phyloP scores from a whole-genome alignment of 2,888 invertebrate species.

The Lasioglossum marginatum region DNA sequence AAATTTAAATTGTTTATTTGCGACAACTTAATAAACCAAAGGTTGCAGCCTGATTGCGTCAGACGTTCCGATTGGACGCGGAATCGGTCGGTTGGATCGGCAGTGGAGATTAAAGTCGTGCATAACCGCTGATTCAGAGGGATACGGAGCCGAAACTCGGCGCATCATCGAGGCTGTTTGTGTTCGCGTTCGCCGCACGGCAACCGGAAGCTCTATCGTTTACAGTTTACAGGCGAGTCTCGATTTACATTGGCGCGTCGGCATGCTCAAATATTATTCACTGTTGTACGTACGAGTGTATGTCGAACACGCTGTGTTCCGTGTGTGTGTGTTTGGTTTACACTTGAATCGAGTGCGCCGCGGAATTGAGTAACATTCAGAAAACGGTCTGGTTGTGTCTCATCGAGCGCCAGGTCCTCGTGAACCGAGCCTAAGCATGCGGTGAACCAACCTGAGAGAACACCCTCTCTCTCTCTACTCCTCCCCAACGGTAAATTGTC shows the following conservation, averaged over 20 bases:
- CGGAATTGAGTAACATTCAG: conserved; percentile 20
- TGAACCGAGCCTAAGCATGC: not conserved
- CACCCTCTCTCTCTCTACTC: not conserved
- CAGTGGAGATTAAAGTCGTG: not conserved
- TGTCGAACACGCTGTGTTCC: not conserved
- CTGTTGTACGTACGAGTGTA: conserved; percentile 22
- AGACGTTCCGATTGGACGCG: not conserved
- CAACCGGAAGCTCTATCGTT: conserved; percentile 34
- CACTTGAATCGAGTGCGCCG: conserved; percentile 5
- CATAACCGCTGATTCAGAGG: not conserved
- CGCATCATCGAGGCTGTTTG: conserved; percentile 12
- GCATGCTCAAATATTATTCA: conserved; percentile 43
- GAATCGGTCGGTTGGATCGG: not conserved
- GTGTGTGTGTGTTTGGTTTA: conserved; percentile 21
- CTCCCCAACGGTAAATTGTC: not conserved
- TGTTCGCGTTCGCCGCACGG: not conserved
- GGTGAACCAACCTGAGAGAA: not conserved
- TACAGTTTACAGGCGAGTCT: conserved; percentile 19
- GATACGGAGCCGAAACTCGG: not conserved
- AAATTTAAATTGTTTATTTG: not conserved
- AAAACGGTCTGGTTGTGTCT: conserved; percentile 10
- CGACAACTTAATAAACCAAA: not conserved
- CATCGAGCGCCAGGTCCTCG: not conserved
- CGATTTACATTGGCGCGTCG: conserved; percentile 32
- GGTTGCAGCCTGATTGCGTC: not conserved